phyloP scores from a whole-genome alignment of 2,797 vertebrate species.

The Acrossocheilus fasciatus region DNA sequence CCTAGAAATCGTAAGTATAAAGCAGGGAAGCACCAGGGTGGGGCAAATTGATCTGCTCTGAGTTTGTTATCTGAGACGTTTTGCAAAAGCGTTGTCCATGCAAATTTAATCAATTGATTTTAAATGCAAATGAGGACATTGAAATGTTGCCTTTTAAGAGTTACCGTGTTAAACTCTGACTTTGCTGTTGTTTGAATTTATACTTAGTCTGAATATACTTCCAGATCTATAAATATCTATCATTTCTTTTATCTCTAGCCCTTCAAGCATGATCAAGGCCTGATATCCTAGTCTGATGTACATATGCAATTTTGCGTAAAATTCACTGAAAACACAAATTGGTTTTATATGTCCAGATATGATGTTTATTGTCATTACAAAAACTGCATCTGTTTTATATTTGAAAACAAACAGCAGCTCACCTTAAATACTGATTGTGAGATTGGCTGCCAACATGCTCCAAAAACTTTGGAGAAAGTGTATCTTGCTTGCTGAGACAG shows the following conservation, averaged over 20 bases:
- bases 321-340: neutral
- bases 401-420: neutral
- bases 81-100: neutral
- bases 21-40: neutral
- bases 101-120: neutral
- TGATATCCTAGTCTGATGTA: neutral
- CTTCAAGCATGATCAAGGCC: neutral
- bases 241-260: neutral
- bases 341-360: neutral
- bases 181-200: neutral
- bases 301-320: neutral
- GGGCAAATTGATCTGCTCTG: neutral
- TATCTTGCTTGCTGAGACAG: neutral
- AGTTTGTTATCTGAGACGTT: neutral
- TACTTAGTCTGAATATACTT: neutral
- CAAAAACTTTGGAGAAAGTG: neutral
- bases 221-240: neutral
- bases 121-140: neutral
- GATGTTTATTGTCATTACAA: neutral
- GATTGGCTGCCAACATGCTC: neutral
- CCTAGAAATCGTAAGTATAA: constrained; percentile 93
- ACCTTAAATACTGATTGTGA: neutral
- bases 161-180: neutral
- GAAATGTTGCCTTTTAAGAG: neutral
- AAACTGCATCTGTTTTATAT: neutral